Evolutionary conservation across 2,113 vertebrate genomes (phyloP).

Genomic region (Ictidomys tridecemlineatus): DNA sequence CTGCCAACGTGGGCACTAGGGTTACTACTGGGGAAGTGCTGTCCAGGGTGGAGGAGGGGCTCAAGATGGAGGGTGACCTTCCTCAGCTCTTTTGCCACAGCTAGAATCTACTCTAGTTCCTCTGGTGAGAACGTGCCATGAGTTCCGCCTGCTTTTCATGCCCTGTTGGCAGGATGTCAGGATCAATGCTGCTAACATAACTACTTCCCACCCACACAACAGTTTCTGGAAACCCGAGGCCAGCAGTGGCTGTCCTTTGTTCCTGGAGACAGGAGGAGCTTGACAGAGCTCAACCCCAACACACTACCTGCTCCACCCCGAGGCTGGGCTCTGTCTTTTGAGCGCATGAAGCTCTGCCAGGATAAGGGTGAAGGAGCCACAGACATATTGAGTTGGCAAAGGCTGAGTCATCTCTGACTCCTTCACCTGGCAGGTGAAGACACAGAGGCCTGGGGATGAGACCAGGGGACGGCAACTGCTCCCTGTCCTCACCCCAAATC

Average conservation of each 20-base stretch:
- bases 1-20: background rate
- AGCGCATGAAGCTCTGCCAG: background rate
- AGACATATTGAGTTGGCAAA: background rate
- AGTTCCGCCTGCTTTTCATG: background rate
- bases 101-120: background rate
- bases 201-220: background rate
- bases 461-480: background rate
- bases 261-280: background rate
- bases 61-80: no score
- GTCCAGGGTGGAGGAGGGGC: background rate
- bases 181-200: background rate
- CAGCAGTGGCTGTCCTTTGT: no score
- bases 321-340: background rate
- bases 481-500: background rate
- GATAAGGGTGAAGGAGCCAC: background rate
- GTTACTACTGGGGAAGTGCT: background rate
- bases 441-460: background rate
- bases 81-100: background rate
- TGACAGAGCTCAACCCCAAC: background rate
- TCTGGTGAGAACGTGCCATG: background rate
- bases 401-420: background rate
- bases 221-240: background rate
- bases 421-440: background rate
- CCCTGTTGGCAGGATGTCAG: background rate
- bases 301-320: rapidly evolving